phyloP scores from a whole-genome alignment of 2,113 vertebrate species.

The Micromys minutus region DNA sequence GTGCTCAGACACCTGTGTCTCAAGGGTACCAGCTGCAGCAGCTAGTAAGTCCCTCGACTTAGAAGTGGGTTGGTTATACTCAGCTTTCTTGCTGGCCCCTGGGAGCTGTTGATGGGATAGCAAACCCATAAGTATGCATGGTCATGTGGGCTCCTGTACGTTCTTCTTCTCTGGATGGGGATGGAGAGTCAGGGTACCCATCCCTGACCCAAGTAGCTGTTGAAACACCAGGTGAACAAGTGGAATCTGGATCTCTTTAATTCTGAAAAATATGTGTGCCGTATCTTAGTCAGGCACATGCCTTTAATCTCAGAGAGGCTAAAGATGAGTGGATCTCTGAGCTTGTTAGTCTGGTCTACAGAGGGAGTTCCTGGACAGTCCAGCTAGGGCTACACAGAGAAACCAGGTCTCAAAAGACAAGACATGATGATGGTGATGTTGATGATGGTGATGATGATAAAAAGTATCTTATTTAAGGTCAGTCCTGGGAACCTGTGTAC shows the following conservation, averaged over 20 bases:
- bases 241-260: not conserved
- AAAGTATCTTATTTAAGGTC: not conserved
- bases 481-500: not conserved
- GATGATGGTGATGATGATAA: too few species aligned
- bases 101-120: accelerated
- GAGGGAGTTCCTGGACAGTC: too few species aligned
- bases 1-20: not conserved
- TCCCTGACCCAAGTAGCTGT: not conserved
- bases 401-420: not conserved
- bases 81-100: not conserved
- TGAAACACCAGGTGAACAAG: not conserved
- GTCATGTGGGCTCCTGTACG: accelerated
- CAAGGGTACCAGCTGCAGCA: not conserved
- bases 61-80: accelerated
- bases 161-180: not conserved
- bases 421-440: too few species aligned
- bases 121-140: accelerated
- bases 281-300: not conserved
- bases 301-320: not conserved
- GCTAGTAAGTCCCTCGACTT: not conserved
- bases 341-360: not conserved
- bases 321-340: not conserved
- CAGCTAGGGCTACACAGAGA: not conserved
- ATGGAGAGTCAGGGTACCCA: not conserved
- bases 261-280: not conserved